These are phyloP conservation scores for Calcarius ornatus DNA, from an alignment of 2,113 vertebrate species.

Conservation along the genomic window DNA sequence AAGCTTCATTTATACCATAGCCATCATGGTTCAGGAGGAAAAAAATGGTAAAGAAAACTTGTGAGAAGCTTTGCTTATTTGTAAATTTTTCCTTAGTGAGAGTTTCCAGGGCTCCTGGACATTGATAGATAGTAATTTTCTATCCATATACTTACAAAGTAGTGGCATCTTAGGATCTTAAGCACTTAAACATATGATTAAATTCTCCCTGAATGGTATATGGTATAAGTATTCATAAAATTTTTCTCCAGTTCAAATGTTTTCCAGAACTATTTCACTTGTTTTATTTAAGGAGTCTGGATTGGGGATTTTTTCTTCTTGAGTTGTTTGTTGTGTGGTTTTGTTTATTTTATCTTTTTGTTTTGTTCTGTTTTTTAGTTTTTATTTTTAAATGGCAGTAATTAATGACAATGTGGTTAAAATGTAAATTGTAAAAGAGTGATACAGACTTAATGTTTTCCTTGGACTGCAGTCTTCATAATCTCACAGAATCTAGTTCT, in stretches of 20 bases:
- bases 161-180: not conserved
- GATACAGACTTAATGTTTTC: not conserved
- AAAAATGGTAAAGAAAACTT: not conserved
- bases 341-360: not conserved
- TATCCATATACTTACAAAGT: not conserved
- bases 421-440: not conserved
- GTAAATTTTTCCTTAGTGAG: not conserved
- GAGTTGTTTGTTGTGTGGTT: not conserved
- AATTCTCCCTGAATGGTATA: not conserved
- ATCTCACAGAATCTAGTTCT: not conserved
- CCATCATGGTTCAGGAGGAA: rapidly evolving
- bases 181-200: not conserved
- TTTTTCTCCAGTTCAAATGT: not conserved
- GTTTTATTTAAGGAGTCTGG: not conserved
- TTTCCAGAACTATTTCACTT: not conserved
- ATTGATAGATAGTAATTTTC: not conserved
- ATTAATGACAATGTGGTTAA: not conserved
- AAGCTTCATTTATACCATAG: not conserved
- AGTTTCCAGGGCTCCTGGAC: not conserved
- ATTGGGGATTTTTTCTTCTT: no score
- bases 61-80: not conserved
- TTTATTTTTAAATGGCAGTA: not conserved
- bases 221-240: not conserved
- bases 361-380: not conserved
- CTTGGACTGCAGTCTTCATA: not conserved